These are phyloP conservation scores for Alouatta palliata DNA, from an alignment of 2,113 vertebrate species.

Conservation along the genomic window DNA sequence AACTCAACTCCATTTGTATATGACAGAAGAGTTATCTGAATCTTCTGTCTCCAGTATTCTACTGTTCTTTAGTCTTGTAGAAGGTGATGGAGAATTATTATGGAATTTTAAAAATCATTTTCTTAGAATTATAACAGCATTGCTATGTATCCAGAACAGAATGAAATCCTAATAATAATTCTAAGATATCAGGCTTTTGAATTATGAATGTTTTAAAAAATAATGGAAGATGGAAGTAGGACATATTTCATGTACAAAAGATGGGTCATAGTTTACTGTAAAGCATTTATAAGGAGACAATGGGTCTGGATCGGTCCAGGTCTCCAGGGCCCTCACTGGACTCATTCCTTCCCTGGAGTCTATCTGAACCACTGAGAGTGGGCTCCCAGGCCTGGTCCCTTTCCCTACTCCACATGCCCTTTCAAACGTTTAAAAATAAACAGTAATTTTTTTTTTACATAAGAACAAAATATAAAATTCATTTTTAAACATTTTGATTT, in stretches of 20 bases:
- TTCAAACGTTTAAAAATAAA: background rate
- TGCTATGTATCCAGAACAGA: background rate
- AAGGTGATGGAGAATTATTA: background rate
- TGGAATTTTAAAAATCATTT: background rate
- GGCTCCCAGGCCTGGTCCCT: background rate
- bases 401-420: background rate
- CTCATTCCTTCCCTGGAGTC: rapidly evolving
- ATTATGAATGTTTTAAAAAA: background rate
- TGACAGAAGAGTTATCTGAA: background rate
- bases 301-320: background rate
- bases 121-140: background rate
- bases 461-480: background rate
- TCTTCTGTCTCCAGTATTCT: background rate
- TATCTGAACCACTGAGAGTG: background rate
- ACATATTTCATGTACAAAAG: background rate
- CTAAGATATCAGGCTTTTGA: background rate
- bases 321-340: too few species aligned
- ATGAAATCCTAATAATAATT: background rate
- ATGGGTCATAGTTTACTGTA: background rate
- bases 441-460: background rate
- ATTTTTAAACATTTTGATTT: background rate
- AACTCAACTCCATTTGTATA: background rate
- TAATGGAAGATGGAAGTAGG: background rate
- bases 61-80: background rate
- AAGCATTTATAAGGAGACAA: background rate